Evolutionary conservation across 2,888 invertebrate genomes (phyloP).

Genomic region (Lithophane leautieri): DNA sequence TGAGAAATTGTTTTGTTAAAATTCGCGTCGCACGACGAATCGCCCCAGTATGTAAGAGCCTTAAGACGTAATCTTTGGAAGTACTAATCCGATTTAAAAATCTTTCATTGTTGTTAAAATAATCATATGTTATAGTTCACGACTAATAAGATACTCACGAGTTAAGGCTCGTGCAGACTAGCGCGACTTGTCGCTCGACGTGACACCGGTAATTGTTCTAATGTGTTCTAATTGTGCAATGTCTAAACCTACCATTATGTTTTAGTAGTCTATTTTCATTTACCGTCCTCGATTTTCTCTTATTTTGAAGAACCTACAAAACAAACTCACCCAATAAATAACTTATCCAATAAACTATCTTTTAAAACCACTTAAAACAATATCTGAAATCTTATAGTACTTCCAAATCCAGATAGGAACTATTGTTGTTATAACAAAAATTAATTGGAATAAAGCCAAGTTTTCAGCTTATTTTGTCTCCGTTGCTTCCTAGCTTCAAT

Average conservation of each 20-base stretch:
- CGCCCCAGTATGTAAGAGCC: no score
- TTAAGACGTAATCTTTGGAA: neutral
- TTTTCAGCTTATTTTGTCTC: conserved; percentile 45
- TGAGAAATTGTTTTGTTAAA: no score
- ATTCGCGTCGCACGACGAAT: no score
- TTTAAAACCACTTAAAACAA: conserved; percentile 45
- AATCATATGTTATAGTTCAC: no score
- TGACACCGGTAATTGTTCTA: no score
- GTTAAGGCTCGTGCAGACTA: no score
- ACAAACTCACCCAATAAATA: neutral
- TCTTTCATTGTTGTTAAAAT: neutral
- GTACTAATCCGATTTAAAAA: neutral
- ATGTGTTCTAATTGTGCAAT: neutral
- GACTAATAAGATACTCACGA: neutral
- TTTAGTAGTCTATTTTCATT: neutral
- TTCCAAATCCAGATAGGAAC: conserved; percentile 48
- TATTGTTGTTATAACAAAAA: conserved; percentile 52
- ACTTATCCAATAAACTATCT: conserved; percentile 18
- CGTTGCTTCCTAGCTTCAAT: conserved; percentile 42
- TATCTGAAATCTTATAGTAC: conserved; percentile 31
- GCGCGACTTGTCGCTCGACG: no score
- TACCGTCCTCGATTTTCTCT: no score
- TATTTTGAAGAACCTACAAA: neutral
- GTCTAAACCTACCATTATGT: neutral
- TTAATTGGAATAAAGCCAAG: conserved; percentile 61